A percentile compares a stretch with the other conserved stretches of the same genome.
Conservation (phyloP, 2,797 vertebrate species). For the Fundulus diaphanus region DNA sequence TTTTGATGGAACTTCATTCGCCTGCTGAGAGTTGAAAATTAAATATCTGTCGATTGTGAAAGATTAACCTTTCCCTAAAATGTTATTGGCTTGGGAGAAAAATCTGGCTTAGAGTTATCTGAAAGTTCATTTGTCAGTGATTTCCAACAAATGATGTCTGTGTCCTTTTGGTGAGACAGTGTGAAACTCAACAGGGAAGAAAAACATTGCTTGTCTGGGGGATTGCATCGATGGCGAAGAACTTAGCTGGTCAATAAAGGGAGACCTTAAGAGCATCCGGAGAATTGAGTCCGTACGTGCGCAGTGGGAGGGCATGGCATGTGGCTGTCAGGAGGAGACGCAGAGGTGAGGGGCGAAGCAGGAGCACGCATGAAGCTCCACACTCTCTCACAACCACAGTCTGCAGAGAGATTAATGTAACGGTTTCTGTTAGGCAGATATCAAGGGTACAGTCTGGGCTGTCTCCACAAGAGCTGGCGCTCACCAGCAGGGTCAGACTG, state of each 20-base stretch:
- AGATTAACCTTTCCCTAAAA: slow-evolving; percentile 75
- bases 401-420: slow-evolving; percentile 66
- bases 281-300: neutral
- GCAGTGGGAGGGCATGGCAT: neutral
- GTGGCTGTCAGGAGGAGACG: neutral
- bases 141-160: slow-evolving; percentile 67
- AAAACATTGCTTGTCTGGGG: slow-evolving; percentile 28
- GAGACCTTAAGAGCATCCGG: neutral
- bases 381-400: slow-evolving; percentile 18
- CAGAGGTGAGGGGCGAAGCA: slow-evolving; percentile 1
- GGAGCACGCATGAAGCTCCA: slow-evolving; percentile 7
- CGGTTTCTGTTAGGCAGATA: slow-evolving; percentile 50
- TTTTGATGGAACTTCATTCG: slow-evolving; percentile 35
- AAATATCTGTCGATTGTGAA: slow-evolving; percentile 66
- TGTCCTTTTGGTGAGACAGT: slow-evolving; percentile 74
- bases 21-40: slow-evolving; percentile 28
- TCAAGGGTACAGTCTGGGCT: slow-evolving; percentile 47
- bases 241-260: neutral
- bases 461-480: slow-evolving; percentile 18
- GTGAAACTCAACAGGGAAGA: slow-evolving; percentile 37
- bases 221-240: slow-evolving; percentile 27
- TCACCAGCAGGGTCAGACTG: slow-evolving; percentile 56
- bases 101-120: slow-evolving; percentile 53
- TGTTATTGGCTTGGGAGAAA: slow-evolving; percentile 62
- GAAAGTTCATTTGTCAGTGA: slow-evolving; percentile 78